Evolutionary conservation across 2,888 invertebrate genomes (phyloP).

Genomic region (Petrolisthes cinctipes): DNA sequence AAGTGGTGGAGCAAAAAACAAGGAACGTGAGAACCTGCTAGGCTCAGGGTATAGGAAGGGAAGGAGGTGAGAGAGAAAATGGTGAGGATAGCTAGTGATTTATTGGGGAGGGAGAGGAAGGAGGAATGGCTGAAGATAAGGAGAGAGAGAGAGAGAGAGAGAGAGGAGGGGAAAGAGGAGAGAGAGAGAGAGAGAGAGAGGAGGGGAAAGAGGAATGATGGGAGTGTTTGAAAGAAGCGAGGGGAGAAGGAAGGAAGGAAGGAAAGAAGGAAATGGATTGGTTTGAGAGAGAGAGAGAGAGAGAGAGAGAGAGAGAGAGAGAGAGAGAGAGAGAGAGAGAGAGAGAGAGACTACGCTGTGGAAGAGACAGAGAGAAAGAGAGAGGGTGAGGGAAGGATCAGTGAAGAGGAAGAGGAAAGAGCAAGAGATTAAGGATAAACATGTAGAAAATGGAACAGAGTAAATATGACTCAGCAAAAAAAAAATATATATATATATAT

Average conservation of each 20-base stretch:
- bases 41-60: background rate
- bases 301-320: conserved; percentile 22
- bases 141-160: background rate
- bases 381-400: background rate
- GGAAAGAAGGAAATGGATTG: background rate
- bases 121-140: background rate
- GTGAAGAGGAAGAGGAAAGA: background rate
- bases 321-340: conserved; percentile 10
- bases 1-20: background rate
- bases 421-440: background rate
- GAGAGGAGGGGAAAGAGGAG: background rate
- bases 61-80: background rate
- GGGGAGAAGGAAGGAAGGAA: background rate
- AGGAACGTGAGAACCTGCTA: background rate
- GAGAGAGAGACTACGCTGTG: background rate
- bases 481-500: background rate
- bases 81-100: background rate
- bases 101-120: background rate
- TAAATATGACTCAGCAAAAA: background rate
- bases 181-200: background rate
- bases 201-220: background rate
- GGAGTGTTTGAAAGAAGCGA: background rate
- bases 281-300: conserved; percentile 8
- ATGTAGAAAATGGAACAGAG: background rate
- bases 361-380: background rate